phyloP scores from a whole-genome alignment of 2,888 invertebrate species.

The Acleris emargana region DNA sequence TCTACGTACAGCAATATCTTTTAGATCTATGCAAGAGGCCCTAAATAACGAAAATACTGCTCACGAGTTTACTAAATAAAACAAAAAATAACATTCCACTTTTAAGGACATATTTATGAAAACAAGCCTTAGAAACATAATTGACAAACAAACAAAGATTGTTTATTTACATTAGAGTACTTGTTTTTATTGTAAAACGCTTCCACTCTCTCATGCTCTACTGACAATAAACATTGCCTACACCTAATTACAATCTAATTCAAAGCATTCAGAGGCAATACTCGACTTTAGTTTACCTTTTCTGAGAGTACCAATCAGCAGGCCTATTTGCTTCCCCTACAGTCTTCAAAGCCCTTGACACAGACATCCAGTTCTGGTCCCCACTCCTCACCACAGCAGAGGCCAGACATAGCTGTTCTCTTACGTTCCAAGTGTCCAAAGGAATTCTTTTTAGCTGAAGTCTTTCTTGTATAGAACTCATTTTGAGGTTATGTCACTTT shows the following conservation, averaged over 20 bases:
- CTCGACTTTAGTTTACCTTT: conserved; percentile 56
- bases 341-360: conserved; percentile 90
- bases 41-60: no score
- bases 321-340: conserved; percentile 90
- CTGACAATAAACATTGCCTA: no score
- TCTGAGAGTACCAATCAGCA: conserved; percentile 94
- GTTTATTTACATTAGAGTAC: conserved; percentile 43
- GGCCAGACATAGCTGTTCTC: conserved; percentile 93
- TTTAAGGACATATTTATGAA: neutral
- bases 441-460: conserved; percentile 87
- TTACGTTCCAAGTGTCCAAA: conserved; percentile 92
- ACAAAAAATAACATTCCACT: no score
- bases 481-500: conserved; percentile 47
- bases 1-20: no score
- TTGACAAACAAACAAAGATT: conserved; percentile 4
- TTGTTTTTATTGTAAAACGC: neutral
- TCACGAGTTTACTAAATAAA: no score
- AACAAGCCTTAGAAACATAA: neutral
- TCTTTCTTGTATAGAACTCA: conserved; percentile 77
- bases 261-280: neutral
- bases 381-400: conserved; percentile 93
- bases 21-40: no score
- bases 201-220: no score
- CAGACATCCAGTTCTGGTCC: conserved; percentile 96
- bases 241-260: no score